Evolutionary conservation across 2,797 vertebrate genomes (phyloP), one percentile per base, ranked within the genome.

Genomic region (Spheniscus humboldti): DNA sequence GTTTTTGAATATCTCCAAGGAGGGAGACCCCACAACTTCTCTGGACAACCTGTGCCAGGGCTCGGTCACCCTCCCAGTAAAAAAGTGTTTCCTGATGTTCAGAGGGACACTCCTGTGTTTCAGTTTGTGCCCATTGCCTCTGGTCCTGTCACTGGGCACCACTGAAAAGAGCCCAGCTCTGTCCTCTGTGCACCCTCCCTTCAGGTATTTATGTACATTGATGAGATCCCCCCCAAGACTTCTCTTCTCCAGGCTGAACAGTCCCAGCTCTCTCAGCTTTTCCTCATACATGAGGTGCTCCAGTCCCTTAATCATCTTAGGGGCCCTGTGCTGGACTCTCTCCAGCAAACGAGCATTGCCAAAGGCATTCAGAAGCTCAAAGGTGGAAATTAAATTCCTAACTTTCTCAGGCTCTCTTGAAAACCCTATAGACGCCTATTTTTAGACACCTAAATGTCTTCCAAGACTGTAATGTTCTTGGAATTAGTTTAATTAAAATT

Each of bases 261-360:
- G 33, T 18, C 31, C 72, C 17, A 33, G 11, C 16, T 37, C 3
- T 85, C 43, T 66, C 33, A 68, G 39, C 30, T 64, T 80, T 60
- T 69, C 13, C 22, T 64, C 22, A 18, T 20, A 8, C 0, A 0
- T 48, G n/a, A 69, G 12, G 7, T 39, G 7, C 7, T 83, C 11
- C n/a, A 77, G 19, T 13, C 15, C 35, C n/a, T 71, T 64, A 48
- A 69, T 68, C 9, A 2, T 43, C 11, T 86, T 17, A 35, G 50
- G 16, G 18, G 10, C 3, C 7, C 41, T 80, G 31, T 43, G 41
- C 50, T 75, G 63, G 23, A 52, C 56, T 82, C 18, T 15, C 8
- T 82, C 33, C 33, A 87, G 66, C 9, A 77, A 77, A 75, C 0
- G 1, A 83, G 22, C 41, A 20, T 33, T 86, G 59, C 15, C 31